Conservation (phyloP, 2,888 invertebrate genomes). For the Xestia c-nigrum region DNA sequence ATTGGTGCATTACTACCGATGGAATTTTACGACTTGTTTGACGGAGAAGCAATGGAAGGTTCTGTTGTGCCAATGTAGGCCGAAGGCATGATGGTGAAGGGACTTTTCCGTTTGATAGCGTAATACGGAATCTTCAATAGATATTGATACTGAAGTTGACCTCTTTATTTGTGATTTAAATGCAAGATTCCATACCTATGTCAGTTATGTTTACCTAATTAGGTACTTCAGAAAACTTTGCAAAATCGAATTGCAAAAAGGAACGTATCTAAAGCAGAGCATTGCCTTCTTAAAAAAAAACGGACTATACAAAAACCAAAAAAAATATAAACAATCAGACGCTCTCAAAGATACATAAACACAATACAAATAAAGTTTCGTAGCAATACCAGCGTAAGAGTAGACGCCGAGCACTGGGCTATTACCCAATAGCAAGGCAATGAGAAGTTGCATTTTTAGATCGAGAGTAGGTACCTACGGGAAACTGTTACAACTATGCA, state of each 20-base stretch:
- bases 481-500: not conserved
- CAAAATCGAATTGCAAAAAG: not conserved
- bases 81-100: slow-evolving; percentile 1
- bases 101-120: slow-evolving; percentile 47
- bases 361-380: slow-evolving; percentile 18
- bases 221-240: not conserved
- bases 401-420: slow-evolving; percentile 6
- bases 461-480: not conserved
- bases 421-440: slow-evolving; percentile 22
- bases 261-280: not conserved
- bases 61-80: slow-evolving; percentile 24
- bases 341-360: slow-evolving; percentile 3
- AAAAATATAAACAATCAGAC: not conserved
- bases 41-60: slow-evolving; percentile 6
- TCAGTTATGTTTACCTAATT: not conserved
- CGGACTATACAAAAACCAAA: slow-evolving; percentile 5
- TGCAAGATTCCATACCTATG: slow-evolving; percentile 31
- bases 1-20: not conserved
- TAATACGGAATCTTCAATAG: slow-evolving; percentile 56
- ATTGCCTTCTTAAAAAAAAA: not conserved
- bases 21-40: fast-evolving
- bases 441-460: slow-evolving; percentile 17
- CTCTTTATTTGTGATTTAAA: slow-evolving; percentile 61
- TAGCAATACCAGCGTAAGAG: slow-evolving; percentile 8
- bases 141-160: slow-evolving; percentile 63